A percentile compares a stretch with the other conserved stretches of the same genome.
Evolutionary conservation across 37 sponge, comb jelly and placozoan genomes (phyloP).

Genomic region (Aplysina aerophoba): DNA sequence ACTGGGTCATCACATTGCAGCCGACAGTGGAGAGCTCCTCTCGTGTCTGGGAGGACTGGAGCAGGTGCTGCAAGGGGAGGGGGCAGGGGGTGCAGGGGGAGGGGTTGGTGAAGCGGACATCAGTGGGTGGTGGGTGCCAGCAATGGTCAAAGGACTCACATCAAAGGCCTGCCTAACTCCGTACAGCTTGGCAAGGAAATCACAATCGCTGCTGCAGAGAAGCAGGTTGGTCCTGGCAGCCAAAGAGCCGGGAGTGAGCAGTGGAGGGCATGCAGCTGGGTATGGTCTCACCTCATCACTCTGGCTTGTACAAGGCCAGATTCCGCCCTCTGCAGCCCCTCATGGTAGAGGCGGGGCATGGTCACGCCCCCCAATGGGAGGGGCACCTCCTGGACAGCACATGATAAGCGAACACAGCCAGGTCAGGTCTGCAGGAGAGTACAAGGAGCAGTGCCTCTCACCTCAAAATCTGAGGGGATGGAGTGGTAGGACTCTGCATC

Average conservation of each 20-base stretch:
- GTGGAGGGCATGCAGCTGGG: not conserved
- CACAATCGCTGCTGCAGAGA: constrained; percentile 55
- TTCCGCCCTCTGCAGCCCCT: constrained; percentile 1
- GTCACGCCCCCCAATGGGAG: not conserved
- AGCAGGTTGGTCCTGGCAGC: constrained; percentile 60
- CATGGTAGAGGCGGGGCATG: constrained; percentile 11
- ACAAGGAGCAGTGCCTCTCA: not conserved
- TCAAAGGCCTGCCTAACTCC: constrained; percentile 80
- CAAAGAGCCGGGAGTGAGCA: not conserved
- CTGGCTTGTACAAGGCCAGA: constrained; percentile 36
- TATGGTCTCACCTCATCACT: constrained; percentile 2
- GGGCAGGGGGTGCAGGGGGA: not conserved
- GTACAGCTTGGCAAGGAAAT: constrained; percentile 83
- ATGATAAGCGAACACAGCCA: not conserved
- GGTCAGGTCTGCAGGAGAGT: not conserved
- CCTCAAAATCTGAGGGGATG: constrained; percentile 20
- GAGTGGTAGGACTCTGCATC: constrained; percentile 12
- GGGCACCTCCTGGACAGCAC: not conserved
- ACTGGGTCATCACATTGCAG: constrained; percentile 41
- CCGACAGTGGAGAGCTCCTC: constrained; percentile 32
- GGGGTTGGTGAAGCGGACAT: no score
- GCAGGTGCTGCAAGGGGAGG: constrained; percentile 27
- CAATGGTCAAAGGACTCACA: not conserved
- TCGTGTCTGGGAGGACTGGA: constrained; percentile 41
- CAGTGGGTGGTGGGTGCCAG: no score